Evolutionary conservation across 1,140 invertebrate genomes (phyloP).

Genomic region (Pemphigus obesinymphae): DNA sequence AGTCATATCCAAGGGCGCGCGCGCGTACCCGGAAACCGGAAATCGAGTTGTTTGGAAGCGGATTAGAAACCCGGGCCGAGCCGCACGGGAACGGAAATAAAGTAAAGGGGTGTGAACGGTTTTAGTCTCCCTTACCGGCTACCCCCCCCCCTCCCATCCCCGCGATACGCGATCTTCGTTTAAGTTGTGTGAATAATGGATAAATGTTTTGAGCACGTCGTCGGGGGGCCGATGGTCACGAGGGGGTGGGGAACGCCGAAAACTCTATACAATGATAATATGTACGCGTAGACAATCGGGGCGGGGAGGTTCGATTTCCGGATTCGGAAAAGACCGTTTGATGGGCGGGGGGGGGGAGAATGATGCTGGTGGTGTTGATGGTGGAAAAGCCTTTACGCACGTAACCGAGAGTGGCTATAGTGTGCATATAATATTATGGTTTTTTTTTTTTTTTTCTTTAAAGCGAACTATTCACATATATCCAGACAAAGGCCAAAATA

Average conservation of each 20-base stretch:
- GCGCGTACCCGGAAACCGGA: constrained; percentile 17
- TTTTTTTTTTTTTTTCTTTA: too few species aligned
- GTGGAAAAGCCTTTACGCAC: too few species aligned
- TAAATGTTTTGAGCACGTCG: background rate
- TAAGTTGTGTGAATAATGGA: constrained; percentile 21
- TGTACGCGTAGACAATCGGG: too few species aligned
- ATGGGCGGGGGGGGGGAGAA: too few species aligned
- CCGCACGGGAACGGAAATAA: constrained; percentile 9
- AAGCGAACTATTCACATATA: too few species aligned
- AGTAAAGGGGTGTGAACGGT: constrained; percentile 20
- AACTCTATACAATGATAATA: too few species aligned
- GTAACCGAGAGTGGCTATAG: too few species aligned
- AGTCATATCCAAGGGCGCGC: too few species aligned
- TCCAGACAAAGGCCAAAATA: too few species aligned
- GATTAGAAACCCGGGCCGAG: background rate
- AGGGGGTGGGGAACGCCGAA: background rate
- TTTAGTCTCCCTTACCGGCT: background rate
- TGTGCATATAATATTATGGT: too few species aligned
- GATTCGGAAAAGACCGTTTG: background rate
- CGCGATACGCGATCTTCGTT: constrained; percentile 16
- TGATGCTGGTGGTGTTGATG: too few species aligned
- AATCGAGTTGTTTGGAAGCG: constrained; percentile 22
- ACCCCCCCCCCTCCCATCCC: too few species aligned
- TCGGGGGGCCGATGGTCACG: background rate
- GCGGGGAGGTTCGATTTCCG: constrained; percentile 5